Percentiles rank a stretch among this genome's conserved stretches.
phyloP scores from a whole-genome alignment of 1,140 invertebrate species.

The Megalopta genalis region DNA sequence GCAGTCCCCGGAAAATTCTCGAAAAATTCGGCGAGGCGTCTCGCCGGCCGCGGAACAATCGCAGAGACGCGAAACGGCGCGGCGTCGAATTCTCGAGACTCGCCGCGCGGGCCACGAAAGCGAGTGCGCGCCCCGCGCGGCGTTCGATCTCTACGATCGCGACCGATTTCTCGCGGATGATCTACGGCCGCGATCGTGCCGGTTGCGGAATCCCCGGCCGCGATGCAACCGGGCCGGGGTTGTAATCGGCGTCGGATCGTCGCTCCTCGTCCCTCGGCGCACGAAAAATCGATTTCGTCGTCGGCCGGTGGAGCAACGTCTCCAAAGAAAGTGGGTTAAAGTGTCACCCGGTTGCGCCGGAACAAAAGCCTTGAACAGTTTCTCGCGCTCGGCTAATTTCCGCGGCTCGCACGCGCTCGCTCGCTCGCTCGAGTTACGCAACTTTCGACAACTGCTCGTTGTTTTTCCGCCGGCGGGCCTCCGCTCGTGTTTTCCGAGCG shows the following conservation, averaged over 20 bases:
- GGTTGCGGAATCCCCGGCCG: not conserved
- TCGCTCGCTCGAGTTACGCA: not conserved
- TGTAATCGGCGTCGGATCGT: constrained; percentile 1
- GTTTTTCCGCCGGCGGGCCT: constrained; percentile 3
- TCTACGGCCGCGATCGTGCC: not conserved
- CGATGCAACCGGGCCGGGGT: not conserved
- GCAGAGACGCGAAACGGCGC: no score
- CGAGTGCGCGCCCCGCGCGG: no score
- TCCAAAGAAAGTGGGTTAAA: constrained; percentile 18
- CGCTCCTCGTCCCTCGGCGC: no score
- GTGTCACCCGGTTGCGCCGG: not conserved
- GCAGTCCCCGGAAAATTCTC: no score
- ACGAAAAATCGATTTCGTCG: constrained; percentile 7
- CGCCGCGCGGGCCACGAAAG: no score
- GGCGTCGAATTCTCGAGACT: no score
- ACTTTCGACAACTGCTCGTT: not conserved
- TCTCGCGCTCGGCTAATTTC: constrained; percentile 16
- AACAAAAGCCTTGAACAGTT: constrained; percentile 25
- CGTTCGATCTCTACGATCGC: not conserved
- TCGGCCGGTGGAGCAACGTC: not conserved
- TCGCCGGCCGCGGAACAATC: no score
- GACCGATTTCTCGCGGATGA: not conserved
- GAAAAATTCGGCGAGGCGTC: no score
- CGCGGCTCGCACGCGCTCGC: not conserved
- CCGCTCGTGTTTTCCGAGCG: not conserved